phyloP scores from a whole-genome alignment of 2,113 vertebrate species.

The Noctilio leporinus region DNA sequence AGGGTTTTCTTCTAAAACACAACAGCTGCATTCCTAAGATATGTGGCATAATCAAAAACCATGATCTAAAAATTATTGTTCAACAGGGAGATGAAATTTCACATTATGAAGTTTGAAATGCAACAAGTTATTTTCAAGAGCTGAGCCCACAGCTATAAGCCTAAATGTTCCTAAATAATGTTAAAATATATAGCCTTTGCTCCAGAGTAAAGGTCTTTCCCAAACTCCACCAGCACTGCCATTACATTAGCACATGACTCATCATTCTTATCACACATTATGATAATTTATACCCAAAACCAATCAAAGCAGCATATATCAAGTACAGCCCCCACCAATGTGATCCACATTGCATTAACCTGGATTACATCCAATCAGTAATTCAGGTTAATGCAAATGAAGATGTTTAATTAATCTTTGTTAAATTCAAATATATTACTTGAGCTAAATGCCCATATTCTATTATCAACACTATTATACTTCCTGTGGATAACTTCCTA shows the following conservation, averaged over 20 bases:
- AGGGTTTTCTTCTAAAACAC: constrained; percentile 13
- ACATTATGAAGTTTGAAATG: neutral
- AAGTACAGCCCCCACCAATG: neutral
- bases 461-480: constrained; percentile 3
- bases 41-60: neutral
- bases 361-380: constrained; percentile 10
- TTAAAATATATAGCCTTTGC: neutral
- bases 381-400: constrained; percentile 19
- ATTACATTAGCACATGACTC: neutral
- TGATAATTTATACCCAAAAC: neutral
- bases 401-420: neutral
- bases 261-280: neutral
- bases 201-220: neutral
- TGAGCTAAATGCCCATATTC: neutral
- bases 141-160: neutral
- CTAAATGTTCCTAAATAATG: neutral
- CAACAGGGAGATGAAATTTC: neutral
- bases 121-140: neutral
- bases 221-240: neutral
- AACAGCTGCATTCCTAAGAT: neutral
- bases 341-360: too few species aligned
- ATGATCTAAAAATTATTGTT: neutral
- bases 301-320: neutral
- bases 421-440: constrained; percentile 18
- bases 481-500: constrained; percentile 11